These are phyloP conservation scores for Leucania comma DNA, from an alignment of 2,888 invertebrate species.

Conservation along the genomic window DNA sequence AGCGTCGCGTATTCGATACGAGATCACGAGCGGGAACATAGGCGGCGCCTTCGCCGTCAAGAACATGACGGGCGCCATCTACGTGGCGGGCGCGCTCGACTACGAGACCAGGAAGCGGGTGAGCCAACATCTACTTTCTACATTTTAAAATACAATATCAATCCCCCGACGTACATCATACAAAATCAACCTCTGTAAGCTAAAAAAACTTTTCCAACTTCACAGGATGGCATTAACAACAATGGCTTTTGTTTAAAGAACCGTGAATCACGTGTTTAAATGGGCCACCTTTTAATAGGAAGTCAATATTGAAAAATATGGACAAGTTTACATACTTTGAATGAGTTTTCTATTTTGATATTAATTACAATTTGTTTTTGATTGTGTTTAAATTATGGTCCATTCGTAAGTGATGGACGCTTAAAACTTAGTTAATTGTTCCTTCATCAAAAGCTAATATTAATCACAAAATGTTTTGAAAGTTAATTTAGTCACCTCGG, in stretches of 20 bases:
- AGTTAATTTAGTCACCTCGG: slow-evolving; percentile 24
- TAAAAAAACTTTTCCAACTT: slow-evolving; percentile 40
- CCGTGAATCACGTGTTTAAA: slow-evolving; percentile 50
- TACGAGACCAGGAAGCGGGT: slow-evolving; percentile 99
- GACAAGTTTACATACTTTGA: slow-evolving; percentile 4
- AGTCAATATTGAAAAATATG: slow-evolving; percentile 28
- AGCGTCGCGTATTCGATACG: slow-evolving; percentile 99
- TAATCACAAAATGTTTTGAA: slow-evolving; percentile 30
- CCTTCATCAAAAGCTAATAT: slow-evolving; percentile 17
- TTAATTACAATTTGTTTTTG: slow-evolving; percentile 8
- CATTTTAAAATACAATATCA: slow-evolving; percentile 54
- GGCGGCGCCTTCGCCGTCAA: slow-evolving; percentile 99
- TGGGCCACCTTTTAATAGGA: slow-evolving; percentile 38
- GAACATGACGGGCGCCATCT: slow-evolving; percentile 99
- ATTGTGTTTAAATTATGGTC: slow-evolving; percentile 21
- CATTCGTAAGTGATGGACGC: slow-evolving; percentile 23
- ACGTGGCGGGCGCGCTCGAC: slow-evolving; percentile 98
- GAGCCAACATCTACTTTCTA: slow-evolving; percentile 83
- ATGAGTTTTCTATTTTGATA: slow-evolving; percentile 6
- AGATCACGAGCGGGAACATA: slow-evolving; percentile 99
- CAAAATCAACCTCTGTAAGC: slow-evolving; percentile 27
- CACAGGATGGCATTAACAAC: slow-evolving; percentile 43
- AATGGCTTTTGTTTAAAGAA: slow-evolving; percentile 49
- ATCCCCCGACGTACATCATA: slow-evolving; percentile 26
- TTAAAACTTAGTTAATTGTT: slow-evolving; percentile 29